Conservation (phyloP, 2,888 invertebrate species). For the Monochamus alternatus region DNA sequence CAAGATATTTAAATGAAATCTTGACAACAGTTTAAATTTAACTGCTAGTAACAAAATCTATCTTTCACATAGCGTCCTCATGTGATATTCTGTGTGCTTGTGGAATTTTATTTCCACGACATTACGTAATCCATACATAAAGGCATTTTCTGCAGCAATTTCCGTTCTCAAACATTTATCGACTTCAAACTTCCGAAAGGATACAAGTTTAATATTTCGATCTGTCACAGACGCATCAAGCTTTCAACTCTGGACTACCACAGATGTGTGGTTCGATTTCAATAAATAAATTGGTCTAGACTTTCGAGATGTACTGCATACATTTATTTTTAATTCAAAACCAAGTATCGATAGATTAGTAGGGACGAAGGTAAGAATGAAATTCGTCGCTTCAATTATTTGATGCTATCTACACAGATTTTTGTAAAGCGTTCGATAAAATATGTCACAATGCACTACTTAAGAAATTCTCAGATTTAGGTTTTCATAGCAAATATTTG, state of each 20-base stretch:
- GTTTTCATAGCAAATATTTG: no score
- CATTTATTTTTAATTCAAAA: no score
- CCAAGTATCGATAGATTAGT: no score
- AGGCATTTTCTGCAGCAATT: conserved; percentile 9
- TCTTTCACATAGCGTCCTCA: not conserved
- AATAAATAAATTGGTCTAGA: conserved; percentile 4
- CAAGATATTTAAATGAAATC: no score
- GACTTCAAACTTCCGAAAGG: conserved; percentile 9
- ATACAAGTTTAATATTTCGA: conserved; percentile 12
- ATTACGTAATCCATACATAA: conserved; percentile 7
- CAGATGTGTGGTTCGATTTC: not conserved
- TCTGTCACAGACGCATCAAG: not conserved
- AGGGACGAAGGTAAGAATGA: no score
- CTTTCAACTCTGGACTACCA: not conserved
- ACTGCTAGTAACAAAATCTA: not conserved
- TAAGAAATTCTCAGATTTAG: no score
- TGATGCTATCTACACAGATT: no score
- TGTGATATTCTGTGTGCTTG: conserved; percentile 5
- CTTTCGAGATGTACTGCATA: not conserved
- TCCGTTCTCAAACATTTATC: conserved; percentile 12
- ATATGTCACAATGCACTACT: no score
- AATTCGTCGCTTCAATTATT: no score
- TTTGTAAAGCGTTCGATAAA: no score
- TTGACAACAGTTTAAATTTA: not conserved
- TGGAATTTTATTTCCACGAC: conserved; percentile 4